These are phyloP conservation scores for Florisuga fusca DNA, from an alignment of 2,797 vertebrate genomes.

Conservation along the genomic window DNA sequence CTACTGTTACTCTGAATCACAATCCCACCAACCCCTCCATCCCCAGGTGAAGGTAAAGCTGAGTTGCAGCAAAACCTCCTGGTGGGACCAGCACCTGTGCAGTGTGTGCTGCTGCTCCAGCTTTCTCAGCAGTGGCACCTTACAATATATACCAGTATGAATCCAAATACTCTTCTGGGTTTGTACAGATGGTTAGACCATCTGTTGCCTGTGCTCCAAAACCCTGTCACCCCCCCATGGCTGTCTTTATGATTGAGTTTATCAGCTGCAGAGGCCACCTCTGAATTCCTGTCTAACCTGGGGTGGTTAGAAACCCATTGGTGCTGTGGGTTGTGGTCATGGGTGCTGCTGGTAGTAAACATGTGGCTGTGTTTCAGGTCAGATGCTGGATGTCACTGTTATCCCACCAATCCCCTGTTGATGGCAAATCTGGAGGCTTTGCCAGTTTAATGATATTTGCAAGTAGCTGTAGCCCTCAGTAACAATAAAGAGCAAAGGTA, in stretches of 20 bases:
- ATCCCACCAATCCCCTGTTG: background rate
- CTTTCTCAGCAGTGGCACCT: rapidly evolving
- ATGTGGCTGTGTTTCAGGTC: background rate
- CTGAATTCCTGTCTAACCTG: background rate
- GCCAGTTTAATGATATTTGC: background rate
- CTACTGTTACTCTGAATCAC: background rate
- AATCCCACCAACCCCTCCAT: background rate
- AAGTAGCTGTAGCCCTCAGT: rapidly evolving
- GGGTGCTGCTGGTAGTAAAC: background rate
- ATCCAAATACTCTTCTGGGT: background rate
- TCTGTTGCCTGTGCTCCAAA: background rate
- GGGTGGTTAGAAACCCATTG: rapidly evolving
- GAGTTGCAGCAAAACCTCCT: background rate
- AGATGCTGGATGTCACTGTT: background rate
- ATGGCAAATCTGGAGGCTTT: background rate
- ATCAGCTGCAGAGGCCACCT: background rate
- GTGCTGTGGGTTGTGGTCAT: background rate
- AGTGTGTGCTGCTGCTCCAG: background rate
- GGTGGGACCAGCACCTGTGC: background rate
- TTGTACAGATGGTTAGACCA: background rate
- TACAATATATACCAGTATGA: background rate
- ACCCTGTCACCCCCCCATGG: rapidly evolving
- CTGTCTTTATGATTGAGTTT: background rate
- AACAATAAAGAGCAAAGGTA: background rate
- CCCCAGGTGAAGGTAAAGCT: background rate